These are phyloP conservation scores for Bugulina stolonifera DNA, from an alignment of 2,888 invertebrate genomes.

Conservation along the genomic window DNA sequence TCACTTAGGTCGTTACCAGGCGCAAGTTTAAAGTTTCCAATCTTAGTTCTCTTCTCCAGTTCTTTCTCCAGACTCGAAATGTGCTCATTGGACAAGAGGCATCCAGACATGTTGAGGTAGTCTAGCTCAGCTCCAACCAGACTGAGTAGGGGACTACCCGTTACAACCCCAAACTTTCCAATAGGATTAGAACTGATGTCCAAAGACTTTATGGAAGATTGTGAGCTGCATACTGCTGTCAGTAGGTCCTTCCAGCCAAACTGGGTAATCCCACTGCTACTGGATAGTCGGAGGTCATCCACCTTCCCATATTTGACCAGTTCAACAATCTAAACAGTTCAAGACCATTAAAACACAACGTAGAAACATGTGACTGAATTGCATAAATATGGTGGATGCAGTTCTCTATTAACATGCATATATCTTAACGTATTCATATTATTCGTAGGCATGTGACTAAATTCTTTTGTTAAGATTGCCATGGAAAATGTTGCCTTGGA, in stretches of 20 bases:
- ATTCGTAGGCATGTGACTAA: too few relatives aligned
- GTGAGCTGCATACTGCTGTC: neutral
- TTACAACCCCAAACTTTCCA: neutral
- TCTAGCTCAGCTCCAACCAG: neutral
- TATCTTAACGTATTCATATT: too few relatives aligned
- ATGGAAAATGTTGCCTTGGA: too few relatives aligned
- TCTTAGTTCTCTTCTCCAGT: neutral
- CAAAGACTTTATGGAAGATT: neutral
- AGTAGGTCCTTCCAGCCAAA: slow-evolving; percentile 15
- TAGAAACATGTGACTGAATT: too few relatives aligned
- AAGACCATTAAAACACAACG: too few relatives aligned
- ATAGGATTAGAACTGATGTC: slow-evolving; percentile 22
- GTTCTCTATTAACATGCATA: too few relatives aligned
- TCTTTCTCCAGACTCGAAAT: neutral
- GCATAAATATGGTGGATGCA: too few relatives aligned
- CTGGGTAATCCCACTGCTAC: neutral
- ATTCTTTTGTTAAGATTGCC: too few relatives aligned
- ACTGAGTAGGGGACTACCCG: neutral
- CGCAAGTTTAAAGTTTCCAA: neutral
- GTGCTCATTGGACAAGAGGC: neutral
- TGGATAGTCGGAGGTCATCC: neutral
- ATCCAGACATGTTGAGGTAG: slow-evolving; percentile 4
- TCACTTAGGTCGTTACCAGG: neutral
- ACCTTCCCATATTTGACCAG: neutral
- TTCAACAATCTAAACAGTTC: neutral